A percentile compares a stretch with the other conserved stretches of the same genome.
Evolutionary conservation across 2,113 vertebrate genomes (phyloP).

Genomic region (Bufo gargarizans): DNA sequence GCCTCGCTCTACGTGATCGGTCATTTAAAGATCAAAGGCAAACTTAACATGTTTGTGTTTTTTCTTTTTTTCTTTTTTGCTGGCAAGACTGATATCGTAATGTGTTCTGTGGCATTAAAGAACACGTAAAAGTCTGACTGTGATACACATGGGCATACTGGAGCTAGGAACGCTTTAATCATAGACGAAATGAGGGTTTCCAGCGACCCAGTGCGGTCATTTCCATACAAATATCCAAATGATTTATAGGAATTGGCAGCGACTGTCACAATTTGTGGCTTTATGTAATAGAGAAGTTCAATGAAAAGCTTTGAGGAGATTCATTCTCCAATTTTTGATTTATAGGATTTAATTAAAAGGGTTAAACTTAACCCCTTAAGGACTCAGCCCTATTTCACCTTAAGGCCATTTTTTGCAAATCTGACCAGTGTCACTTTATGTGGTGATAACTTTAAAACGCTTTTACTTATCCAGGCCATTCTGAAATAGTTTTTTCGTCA

Average conservation of each 20-base stretch:
- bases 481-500: too few species aligned
- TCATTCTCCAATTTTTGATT: background rate
- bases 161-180: background rate
- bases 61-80: background rate
- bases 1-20: background rate
- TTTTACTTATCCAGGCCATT: too few species aligned
- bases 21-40: constrained; percentile 37
- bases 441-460: too few species aligned
- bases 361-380: too few species aligned
- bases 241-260: background rate
- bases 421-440: too few species aligned
- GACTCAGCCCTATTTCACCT: too few species aligned
- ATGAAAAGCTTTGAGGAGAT: background rate
- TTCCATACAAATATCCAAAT: background rate
- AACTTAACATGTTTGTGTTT: background rate
- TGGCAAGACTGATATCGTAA: background rate
- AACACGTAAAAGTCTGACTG: background rate
- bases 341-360: too few species aligned
- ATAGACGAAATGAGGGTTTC: background rate
- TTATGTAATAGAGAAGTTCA: background rate
- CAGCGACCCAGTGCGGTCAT: background rate
- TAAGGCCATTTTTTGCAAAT: too few species aligned
- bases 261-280: background rate
- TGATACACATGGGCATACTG: background rate
- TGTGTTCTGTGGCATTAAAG: background rate